Evolutionary conservation across 1,140 invertebrate species (phyloP).

Genomic region (Myzus persicae): DNA sequence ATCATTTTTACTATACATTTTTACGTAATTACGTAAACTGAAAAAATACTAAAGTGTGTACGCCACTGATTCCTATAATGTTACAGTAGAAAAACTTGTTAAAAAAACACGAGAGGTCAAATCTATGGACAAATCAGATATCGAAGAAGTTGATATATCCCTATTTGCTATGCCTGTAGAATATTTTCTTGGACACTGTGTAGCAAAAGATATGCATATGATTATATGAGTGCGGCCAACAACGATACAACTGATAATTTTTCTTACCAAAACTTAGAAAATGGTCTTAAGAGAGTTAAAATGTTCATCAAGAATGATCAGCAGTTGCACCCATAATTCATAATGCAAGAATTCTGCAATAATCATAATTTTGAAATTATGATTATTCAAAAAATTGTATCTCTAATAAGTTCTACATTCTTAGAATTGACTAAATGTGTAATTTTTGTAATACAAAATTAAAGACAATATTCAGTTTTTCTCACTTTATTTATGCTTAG

Average conservation of each 20-base stretch:
- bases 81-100: too few species aligned
- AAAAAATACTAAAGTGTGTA: too few species aligned
- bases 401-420: not conserved
- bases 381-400: conserved; percentile 5
- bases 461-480: not conserved
- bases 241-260: not conserved
- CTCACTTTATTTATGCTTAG: conserved; percentile 56
- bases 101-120: too few species aligned
- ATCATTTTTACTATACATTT: too few species aligned
- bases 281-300: conserved; percentile 15
- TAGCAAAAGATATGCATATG: conserved; percentile 43
- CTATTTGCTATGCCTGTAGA: conserved; percentile 35
- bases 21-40: too few species aligned
- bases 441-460: not conserved
- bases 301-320: not conserved
- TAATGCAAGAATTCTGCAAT: not conserved
- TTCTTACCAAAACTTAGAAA: conserved; percentile 38
- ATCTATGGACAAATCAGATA: conserved; percentile 21
- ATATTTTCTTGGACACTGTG: conserved; percentile 57
- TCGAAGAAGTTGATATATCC: conserved; percentile 48
- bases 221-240: conserved; percentile 56
- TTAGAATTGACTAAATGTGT: conserved; percentile 10
- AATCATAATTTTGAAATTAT: not conserved
- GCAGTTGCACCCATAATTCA: conserved; percentile 23
- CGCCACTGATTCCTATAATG: too few species aligned